Evolutionary conservation across 2,888 invertebrate species (phyloP), one percentile per base, ranked within the genome.

Genomic region (Lepidocyrtoides sp.): DNA sequence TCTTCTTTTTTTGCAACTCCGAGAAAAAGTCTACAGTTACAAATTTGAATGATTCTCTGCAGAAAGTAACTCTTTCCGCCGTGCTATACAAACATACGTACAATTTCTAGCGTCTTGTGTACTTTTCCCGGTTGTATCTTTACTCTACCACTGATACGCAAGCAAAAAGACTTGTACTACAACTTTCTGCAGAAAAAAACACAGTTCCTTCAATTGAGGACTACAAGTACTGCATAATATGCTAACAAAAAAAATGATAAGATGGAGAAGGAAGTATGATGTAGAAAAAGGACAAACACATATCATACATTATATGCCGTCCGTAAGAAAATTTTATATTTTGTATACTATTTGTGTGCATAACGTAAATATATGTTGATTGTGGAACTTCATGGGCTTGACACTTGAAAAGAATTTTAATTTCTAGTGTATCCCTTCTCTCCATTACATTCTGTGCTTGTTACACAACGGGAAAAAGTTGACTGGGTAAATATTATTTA

Each of bases 381-480:
- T 4, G 63, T 14, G 12, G 63, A 3, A 14, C 32, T 63, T 63
- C 32, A 29, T 86, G 86, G 29, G 29, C 51, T 87, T 87, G 79
- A 87, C 77, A 79, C 87, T 87, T 87, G 79, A 87, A 60, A 79
- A 79, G 87, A 87, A 87, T 87, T 87, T 79, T 87, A 87, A 87
- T 79, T 79, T 87, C 79, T 86, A 36, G 23, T 26, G 60, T 60
- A 17, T 75, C 36, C 26, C 5, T n/a, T 69, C 75, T 26, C 69
- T 69, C n/a, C 32, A 20, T 36, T 69, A 26, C 63, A 8, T 20
- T 69, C 63, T 69, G 41, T 17, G 36, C 69, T 26, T 63, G 29
- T 63, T 63, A 63, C 63, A 63, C 63, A 32, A 29, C 63, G 29
- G n/a, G 29, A 57, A 57, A 63, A 63, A 63, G 63, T 63, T 63